These are phyloP conservation scores for Apeltes quadracus DNA, from an alignment of 2,113 vertebrate species.

Conservation along the genomic window DNA sequence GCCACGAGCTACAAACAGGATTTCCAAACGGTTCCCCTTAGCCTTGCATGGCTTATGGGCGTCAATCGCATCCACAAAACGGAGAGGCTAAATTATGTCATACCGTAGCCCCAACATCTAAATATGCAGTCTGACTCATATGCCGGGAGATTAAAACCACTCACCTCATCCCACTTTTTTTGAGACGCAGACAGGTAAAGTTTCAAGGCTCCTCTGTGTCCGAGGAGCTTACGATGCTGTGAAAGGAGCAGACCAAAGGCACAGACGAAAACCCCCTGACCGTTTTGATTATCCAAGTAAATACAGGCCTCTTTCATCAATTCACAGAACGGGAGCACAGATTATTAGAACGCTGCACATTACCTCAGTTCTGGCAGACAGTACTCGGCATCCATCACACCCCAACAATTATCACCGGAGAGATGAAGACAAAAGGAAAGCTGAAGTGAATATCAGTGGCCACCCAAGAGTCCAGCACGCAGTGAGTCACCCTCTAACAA, in stretches of 20 bases:
- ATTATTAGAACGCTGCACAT: slow-evolving; percentile 73
- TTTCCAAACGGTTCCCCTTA: not conserved
- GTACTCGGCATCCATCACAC: slow-evolving; percentile 63
- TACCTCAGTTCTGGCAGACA: slow-evolving; percentile 78
- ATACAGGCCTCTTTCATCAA: slow-evolving; percentile 74
- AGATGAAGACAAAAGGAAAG: slow-evolving; percentile 31
- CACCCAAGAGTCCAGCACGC: slow-evolving; percentile 78
- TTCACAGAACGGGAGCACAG: slow-evolving; percentile 66
- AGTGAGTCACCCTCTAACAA: slow-evolving; percentile 74
- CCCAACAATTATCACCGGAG: slow-evolving; percentile 70
- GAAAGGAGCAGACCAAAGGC: slow-evolving; percentile 64
- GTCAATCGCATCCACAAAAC: not conserved
- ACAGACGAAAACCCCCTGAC: slow-evolving; percentile 69
- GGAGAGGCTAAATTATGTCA: not conserved
- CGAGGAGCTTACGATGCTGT: slow-evolving; percentile 48
- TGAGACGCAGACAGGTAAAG: slow-evolving; percentile 29
- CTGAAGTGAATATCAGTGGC: slow-evolving; percentile 73
- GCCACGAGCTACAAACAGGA: not conserved
- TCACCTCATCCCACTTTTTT: not conserved
- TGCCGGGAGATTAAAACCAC: not conserved
- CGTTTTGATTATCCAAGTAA: slow-evolving; percentile 79
- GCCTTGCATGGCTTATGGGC: not conserved
- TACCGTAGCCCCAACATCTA: not conserved
- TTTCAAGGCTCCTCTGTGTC: slow-evolving; percentile 49
- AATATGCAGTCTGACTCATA: not conserved